Evolutionary conservation across 2,888 invertebrate genomes (phyloP).

Genomic region (Cosmopolites sordidus): DNA sequence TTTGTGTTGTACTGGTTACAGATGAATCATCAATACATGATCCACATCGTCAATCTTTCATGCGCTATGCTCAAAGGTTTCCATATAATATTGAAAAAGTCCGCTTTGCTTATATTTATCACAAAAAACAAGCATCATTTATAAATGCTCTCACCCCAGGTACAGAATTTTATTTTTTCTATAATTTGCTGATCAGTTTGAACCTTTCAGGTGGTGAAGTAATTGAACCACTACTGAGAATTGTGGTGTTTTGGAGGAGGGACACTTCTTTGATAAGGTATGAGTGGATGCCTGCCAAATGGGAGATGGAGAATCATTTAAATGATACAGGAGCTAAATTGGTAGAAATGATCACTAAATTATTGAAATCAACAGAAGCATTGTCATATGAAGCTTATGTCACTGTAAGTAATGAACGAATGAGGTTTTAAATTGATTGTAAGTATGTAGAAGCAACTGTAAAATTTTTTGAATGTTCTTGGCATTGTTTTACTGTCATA

Average conservation of each 20-base stretch:
- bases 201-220: conserved; percentile 51
- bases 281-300: conserved; percentile 79
- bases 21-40: conserved; percentile 58
- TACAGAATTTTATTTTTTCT: conserved; percentile 34
- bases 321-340: conserved; percentile 71
- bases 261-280: conserved; percentile 84
- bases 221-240: conserved; percentile 66
- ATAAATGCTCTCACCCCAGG: conserved; percentile 67
- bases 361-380: conserved; percentile 69
- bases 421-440: not conserved
- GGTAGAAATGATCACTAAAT: conserved; percentile 65
- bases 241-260: conserved; percentile 87
- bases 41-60: conserved; percentile 62
- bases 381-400: conserved; percentile 75
- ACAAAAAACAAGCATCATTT: conserved; percentile 79
- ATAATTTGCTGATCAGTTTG: too few species aligned
- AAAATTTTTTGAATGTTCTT: not conserved
- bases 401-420: conserved; percentile 52
- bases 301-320: conserved; percentile 57
- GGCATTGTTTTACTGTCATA: too few species aligned
- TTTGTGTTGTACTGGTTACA: conserved; percentile 78
- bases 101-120: conserved; percentile 84
- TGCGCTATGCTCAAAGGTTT: conserved; percentile 64
- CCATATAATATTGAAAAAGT: conserved; percentile 56
- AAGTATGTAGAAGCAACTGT: too few species aligned